Evolutionary conservation across 2,888 invertebrate species (phyloP), one percentile per base, ranked within the genome.

Genomic region (Amphipoea lucens): DNA sequence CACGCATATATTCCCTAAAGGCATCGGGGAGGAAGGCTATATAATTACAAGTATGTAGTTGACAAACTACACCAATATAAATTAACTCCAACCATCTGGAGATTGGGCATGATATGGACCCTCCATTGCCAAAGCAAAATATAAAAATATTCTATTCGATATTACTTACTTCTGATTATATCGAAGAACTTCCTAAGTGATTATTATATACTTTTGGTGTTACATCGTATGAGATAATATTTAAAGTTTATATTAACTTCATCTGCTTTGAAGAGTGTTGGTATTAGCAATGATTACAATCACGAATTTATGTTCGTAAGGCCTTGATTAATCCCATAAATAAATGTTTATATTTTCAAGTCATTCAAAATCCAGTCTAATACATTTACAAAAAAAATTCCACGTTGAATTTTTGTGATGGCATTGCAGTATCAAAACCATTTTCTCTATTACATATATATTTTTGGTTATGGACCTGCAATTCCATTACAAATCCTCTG

Each of bases 261-360:
- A 7, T 23, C 29, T 40, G 4, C 12, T 62, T 36, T 42, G 12
- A 65, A 79, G 54, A 14, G 76, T 36, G 36, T 60, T 76, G 20
- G 1, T 12, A 23, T 36, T 7, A n/a, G 36, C 45, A 81, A 62
- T n/a, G 11, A 36, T 45, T 45, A 74, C 3, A 74, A 23, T 51
- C 12, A n/a, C 48, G 40, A 57, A 29, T 70, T 40, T 69, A 69
- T 48, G 23, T 80, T 70, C 40, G 23, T 79, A 45, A 63, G 4
- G 2, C 29, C 40, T 40, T 2, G 5, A 20, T 9, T 40, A 11
- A 23, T 14, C 9, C 9, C 11, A 45, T n/a, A 9, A n/a, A 54
- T 45, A 42, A 36, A 14, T 40, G 7, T 45, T 17, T 42, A 42
- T 20, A 42, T 12, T 42, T 51, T 42, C 29, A 20, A 23, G 36